Percentiles rank a stretch among this genome's conserved stretches.
phyloP scores from a whole-genome alignment of 2,113 vertebrate genomes.

The Galeopterus variegatus region DNA sequence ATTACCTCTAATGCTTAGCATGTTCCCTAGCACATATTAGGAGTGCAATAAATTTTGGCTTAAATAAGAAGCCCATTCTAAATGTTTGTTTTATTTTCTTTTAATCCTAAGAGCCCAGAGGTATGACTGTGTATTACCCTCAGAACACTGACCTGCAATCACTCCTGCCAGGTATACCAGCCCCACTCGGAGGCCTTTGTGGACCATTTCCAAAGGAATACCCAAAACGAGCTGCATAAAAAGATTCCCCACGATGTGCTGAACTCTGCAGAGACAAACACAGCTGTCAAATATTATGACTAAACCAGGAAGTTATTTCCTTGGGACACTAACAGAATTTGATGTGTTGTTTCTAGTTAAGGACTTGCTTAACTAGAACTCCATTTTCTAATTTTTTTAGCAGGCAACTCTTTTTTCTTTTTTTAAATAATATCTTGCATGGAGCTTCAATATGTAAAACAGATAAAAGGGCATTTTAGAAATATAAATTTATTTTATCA shows the following conservation, averaged over 20 bases:
- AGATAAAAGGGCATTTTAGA: not conserved
- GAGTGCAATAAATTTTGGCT: not conserved
- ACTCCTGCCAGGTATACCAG: conserved; percentile 95
- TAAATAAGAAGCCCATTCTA: not conserved
- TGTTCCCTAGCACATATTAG: not conserved
- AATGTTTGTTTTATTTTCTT: not conserved
- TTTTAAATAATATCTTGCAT: conserved; percentile 36
- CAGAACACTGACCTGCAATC: conserved; percentile 91
- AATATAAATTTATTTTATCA: not conserved
- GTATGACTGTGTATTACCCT: not conserved
- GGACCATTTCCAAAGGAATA: conserved; percentile 95
- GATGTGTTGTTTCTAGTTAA: not conserved
- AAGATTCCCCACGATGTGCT: conserved; percentile 95
- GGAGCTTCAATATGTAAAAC: not conserved
- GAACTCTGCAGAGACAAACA: conserved; percentile 88
- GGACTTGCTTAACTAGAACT: conserved; percentile 19
- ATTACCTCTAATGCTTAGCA: not conserved
- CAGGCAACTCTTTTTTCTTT: not conserved
- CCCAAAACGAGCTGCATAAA: conserved; percentile 94
- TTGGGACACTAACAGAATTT: not conserved
- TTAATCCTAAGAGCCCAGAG: not conserved
- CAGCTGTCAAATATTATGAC: not conserved
- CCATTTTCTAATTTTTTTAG: conserved; percentile 11
- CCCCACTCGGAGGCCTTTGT: conserved; percentile 95
- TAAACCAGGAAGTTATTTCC: not conserved